Percentiles rank a stretch among this genome's conserved stretches.
Conservation (phyloP, 2,888 invertebrate genomes). For the Mesorhabditis belari region DNA sequence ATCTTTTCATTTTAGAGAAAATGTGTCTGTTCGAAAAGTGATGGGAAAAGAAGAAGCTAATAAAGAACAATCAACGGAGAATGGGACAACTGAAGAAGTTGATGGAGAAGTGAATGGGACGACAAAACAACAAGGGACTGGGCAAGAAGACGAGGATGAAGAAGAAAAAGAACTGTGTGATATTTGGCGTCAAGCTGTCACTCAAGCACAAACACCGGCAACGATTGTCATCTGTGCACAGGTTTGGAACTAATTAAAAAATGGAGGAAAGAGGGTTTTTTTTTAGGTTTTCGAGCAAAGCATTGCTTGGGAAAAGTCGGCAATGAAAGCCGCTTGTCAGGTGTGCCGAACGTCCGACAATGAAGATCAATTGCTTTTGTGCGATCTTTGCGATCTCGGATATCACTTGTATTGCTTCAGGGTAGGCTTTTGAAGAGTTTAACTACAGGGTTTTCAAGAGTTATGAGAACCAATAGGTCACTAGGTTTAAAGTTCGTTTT, state of each 20-base stretch:
- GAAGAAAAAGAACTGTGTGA: conserved; percentile 20
- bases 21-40: background rate
- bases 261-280: background rate
- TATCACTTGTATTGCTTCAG: conserved; percentile 98
- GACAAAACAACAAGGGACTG: background rate
- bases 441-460: too few species aligned
- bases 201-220: conserved; percentile 75
- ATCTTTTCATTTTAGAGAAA: background rate
- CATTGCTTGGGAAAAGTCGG: conserved; percentile 97
- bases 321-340: conserved; percentile 84
- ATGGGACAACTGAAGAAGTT: conserved; percentile 2
- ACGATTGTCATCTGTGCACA: conserved; percentile 74
- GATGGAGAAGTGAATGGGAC: conserved; percentile 1
- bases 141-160: conserved; percentile 6
- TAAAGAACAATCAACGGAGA: background rate
- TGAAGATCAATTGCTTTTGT: conserved; percentile 84
- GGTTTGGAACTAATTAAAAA: background rate
- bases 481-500: too few species aligned
- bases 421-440: too few species aligned
- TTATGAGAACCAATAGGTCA: too few species aligned
- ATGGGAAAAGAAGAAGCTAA: background rate
- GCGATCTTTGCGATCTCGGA: conserved; percentile 95
- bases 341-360: conserved; percentile 93
- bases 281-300: conserved; percentile 78
- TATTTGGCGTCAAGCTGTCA: conserved; percentile 80